These are phyloP conservation scores for Glyptemys insculpta DNA, from an alignment of 2,797 vertebrate species.

Conservation along the genomic window DNA sequence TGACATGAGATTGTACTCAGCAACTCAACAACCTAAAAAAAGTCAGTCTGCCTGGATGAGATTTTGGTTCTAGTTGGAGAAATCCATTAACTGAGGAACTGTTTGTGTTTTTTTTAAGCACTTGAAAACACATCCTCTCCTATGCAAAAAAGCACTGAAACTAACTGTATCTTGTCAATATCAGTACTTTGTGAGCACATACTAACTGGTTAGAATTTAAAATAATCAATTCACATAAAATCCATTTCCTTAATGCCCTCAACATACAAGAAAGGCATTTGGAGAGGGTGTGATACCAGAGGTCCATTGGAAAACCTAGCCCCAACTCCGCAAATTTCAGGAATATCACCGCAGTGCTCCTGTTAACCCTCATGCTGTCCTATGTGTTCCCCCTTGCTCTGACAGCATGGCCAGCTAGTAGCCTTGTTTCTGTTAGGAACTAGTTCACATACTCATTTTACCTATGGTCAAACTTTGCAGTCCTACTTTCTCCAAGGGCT, in stretches of 20 bases:
- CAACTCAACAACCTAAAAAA: slow-evolving; percentile 46
- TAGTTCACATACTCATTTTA: neutral
- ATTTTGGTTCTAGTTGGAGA: slow-evolving; percentile 63
- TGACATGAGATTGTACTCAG: slow-evolving; percentile 48
- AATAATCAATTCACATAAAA: slow-evolving; percentile 35
- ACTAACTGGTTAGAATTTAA: slow-evolving; percentile 27
- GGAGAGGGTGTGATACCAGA: neutral
- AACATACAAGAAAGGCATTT: neutral
- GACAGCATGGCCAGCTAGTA: neutral
- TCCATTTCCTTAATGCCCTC: slow-evolving; percentile 21
- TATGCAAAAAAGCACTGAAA: slow-evolving; percentile 49
- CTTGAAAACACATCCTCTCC: slow-evolving; percentile 35
- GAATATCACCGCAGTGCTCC: neutral
- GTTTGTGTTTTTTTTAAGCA: slow-evolving; percentile 48
- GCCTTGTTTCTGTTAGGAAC: neutral
- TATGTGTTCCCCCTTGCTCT: neutral
- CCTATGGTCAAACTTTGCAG: neutral
- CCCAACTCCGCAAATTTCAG: neutral
- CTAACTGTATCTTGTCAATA: slow-evolving; percentile 47
- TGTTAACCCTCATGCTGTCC: neutral
- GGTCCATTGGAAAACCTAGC: neutral
- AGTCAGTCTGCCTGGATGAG: slow-evolving; percentile 60
- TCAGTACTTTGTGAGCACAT: slow-evolving; percentile 24
- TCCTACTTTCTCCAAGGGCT: neutral
- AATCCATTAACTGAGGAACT: slow-evolving; percentile 60